phyloP scores from a whole-genome alignment of 2,888 invertebrate genomes.

The Diogma glabrata region DNA sequence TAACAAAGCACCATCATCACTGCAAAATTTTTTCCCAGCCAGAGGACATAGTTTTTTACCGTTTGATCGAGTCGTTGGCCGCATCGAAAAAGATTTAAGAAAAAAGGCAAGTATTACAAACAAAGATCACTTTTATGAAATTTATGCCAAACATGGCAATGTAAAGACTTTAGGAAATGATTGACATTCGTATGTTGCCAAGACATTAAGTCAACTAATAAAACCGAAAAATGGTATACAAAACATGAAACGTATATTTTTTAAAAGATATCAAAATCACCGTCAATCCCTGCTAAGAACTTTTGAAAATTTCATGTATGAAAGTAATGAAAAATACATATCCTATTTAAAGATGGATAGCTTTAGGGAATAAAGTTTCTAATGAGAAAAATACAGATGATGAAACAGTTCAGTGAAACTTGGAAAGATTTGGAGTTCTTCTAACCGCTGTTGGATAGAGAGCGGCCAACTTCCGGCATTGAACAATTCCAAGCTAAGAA shows the following conservation, averaged over 20 bases:
- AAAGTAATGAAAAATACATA: not conserved
- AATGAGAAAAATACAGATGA: not conserved
- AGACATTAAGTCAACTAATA: not conserved
- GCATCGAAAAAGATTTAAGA: slow-evolving; percentile 2
- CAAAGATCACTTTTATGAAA: not conserved
- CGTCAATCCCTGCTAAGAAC: not conserved
- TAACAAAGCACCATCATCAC: not conserved
- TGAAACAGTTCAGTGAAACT: too few species aligned
- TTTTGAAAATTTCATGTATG: slow-evolving; percentile 1
- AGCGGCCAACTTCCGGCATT: too few species aligned
- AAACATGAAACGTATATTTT: not conserved
- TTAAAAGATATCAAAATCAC: not conserved
- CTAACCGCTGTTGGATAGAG: too few species aligned
- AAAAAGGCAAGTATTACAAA: slow-evolving; percentile 1
- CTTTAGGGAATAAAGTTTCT: too few species aligned
- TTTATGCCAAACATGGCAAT: slow-evolving; percentile 1
- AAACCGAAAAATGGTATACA: not conserved
- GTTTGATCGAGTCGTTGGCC: not conserved
- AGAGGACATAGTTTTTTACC: not conserved
- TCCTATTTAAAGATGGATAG: not conserved
- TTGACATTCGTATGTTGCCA: not conserved
- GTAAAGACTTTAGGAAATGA: not conserved
- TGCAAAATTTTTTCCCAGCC: too few species aligned
- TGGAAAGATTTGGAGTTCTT: too few species aligned
- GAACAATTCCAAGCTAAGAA: too few species aligned